phyloP scores from a whole-genome alignment of 2,113 vertebrate species.

The Verasper variegatus region DNA sequence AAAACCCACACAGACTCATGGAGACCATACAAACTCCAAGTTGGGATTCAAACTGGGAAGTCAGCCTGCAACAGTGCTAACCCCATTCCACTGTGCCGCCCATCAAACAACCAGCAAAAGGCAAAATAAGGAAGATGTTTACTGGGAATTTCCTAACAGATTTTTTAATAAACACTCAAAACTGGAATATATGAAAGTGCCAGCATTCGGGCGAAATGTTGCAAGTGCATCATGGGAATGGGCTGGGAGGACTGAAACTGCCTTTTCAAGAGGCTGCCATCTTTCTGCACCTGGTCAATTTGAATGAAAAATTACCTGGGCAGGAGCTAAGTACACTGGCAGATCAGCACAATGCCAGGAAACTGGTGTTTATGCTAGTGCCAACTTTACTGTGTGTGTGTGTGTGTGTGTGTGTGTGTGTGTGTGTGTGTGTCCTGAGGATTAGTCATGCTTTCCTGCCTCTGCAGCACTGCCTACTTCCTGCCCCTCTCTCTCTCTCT shows the following conservation, averaged over 20 bases:
- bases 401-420: slow-evolving; percentile 32
- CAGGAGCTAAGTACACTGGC: slow-evolving; percentile 72
- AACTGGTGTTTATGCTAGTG: slow-evolving; percentile 65
- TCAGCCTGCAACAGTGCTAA: too few species aligned
- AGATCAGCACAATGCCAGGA: slow-evolving; percentile 70
- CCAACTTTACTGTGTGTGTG: slow-evolving; percentile 57
- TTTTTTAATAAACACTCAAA: slow-evolving; percentile 5
- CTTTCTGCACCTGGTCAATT: slow-evolving; percentile 78
- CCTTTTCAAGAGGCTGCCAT: slow-evolving; percentile 73
- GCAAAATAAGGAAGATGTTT: background rate
- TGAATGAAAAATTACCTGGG: slow-evolving; percentile 79
- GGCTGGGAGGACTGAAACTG: slow-evolving; percentile 49
- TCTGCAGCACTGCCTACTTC: slow-evolving; percentile 69
- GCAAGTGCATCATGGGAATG: slow-evolving; percentile 48
- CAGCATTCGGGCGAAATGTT: slow-evolving; percentile 48
- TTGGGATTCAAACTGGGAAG: too few species aligned
- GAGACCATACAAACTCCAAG: too few species aligned
- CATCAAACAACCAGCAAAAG: slow-evolving; percentile 1
- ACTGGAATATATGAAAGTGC: slow-evolving; percentile 13
- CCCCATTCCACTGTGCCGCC: too few species aligned
- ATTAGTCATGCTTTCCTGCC: slow-evolving; percentile 76
- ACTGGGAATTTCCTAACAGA: background rate
- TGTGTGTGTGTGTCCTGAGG: slow-evolving; percentile 24
- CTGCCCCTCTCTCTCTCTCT: slow-evolving; percentile 30
- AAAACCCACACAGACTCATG: too few species aligned